Percentiles rank a stretch among this genome's conserved stretches.
phyloP scores from a whole-genome alignment of 1,140 invertebrate species.

The Scaptodrosophila lebanonensis region DNA sequence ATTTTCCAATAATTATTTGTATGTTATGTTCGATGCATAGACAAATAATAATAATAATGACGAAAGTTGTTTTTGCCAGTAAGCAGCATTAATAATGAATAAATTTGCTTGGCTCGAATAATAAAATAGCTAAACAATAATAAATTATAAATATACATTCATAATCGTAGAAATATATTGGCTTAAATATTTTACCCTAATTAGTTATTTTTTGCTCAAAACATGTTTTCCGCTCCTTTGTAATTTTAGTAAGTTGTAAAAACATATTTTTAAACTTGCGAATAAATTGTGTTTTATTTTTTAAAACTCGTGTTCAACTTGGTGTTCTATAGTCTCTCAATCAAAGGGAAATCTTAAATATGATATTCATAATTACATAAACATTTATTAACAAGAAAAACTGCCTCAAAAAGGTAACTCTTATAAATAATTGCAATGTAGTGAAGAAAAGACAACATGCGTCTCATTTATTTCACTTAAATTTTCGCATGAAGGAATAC shows the following conservation, averaged over 20 bases:
- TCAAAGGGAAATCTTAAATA: too few species aligned
- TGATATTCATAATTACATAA: too few species aligned
- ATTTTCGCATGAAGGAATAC: too few species aligned
- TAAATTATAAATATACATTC: conserved; percentile 29
- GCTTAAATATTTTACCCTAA: conserved; percentile 38
- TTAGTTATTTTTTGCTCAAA: conserved; percentile 22
- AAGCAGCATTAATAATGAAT: too few species aligned
- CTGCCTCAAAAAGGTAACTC: too few species aligned
- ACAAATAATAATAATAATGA: neutral
- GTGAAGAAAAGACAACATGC: too few species aligned
- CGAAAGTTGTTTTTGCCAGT: neutral
- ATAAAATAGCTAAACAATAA: conserved; percentile 25
- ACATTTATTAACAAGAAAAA: too few species aligned
- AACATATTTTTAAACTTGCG: conserved; percentile 34
- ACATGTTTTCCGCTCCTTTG: conserved; percentile 13
- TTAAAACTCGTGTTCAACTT: conserved; percentile 8
- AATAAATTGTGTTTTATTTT: conserved; percentile 34
- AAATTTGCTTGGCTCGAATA: conserved; percentile 31
- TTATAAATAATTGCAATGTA: too few species aligned
- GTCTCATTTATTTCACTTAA: too few species aligned
- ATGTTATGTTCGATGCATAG: conserved; percentile 25
- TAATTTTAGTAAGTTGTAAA: conserved; percentile 57
- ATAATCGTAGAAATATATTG: conserved; percentile 17
- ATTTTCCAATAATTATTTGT: conserved; percentile 40
- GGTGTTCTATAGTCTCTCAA: too few species aligned